phyloP scores from a whole-genome alignment of 1,140 invertebrate species.

The Drosophila suzukii region DNA sequence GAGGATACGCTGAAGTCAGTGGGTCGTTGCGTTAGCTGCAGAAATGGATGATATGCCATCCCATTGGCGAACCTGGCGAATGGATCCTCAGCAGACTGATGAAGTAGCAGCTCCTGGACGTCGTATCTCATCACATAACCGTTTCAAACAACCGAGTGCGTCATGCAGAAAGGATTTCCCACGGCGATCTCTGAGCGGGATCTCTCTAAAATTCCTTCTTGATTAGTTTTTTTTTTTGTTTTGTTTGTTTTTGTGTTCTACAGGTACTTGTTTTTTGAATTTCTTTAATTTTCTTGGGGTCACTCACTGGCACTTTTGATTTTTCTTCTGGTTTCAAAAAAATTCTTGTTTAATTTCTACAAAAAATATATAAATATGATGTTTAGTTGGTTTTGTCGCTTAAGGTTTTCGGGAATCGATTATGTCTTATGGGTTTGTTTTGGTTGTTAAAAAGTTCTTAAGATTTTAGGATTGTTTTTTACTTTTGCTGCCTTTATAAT shows the following conservation, averaged over 20 bases:
- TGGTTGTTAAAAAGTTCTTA: neutral
- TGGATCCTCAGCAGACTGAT: slow-evolving; percentile 88
- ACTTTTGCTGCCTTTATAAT: neutral
- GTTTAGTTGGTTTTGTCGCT: slow-evolving; percentile 16
- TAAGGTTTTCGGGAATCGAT: slow-evolving; percentile 1
- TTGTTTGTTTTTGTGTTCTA: slow-evolving; percentile 37
- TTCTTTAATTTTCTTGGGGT: neutral
- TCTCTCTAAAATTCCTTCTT: neutral
- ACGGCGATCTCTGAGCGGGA: slow-evolving; percentile 2
- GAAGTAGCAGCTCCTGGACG: slow-evolving; percentile 87
- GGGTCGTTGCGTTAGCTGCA: slow-evolving; percentile 90
- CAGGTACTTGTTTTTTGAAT: slow-evolving; percentile 49
- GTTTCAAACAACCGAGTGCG: slow-evolving; percentile 75
- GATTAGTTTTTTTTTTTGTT: neutral
- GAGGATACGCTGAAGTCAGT: slow-evolving; percentile 97
- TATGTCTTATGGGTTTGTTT: neutral
- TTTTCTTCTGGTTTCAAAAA: slow-evolving; percentile 27
- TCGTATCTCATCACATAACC: slow-evolving; percentile 85
- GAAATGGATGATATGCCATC: slow-evolving; percentile 89
- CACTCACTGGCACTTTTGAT: slow-evolving; percentile 35
- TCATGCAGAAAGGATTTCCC: slow-evolving; percentile 55
- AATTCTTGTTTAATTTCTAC: slow-evolving; percentile 29
- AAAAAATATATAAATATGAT: slow-evolving; percentile 11
- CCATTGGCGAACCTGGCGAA: slow-evolving; percentile 86
- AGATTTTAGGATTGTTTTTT: too few species aligned